Percentiles rank a stretch among this genome's conserved stretches.
phyloP scores from a whole-genome alignment of 2,888 invertebrate species.

The Parapristionchus giblindavisi region DNA sequence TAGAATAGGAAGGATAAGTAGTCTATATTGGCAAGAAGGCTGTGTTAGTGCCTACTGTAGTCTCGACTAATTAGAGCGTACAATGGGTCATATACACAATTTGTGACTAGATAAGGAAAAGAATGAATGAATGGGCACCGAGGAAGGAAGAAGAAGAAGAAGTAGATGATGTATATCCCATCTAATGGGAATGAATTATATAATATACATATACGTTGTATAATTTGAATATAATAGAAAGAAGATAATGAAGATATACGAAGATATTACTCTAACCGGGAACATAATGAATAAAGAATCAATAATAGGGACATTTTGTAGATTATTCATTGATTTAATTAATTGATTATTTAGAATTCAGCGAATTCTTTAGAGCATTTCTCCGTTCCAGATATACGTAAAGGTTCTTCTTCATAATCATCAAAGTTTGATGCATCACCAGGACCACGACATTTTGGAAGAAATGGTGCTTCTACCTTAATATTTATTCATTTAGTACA shows the following conservation, averaged over 20 bases:
- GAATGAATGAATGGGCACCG: slow-evolving; percentile 18
- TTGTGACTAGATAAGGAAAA: not conserved
- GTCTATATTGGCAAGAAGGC: not conserved
- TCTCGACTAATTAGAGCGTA: too few relatives aligned
- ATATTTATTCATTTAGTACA: too few relatives aligned
- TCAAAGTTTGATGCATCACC: slow-evolving; percentile 99
- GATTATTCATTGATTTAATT: too few relatives aligned
- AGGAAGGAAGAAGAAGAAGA: not conserved
- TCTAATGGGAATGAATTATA: slow-evolving; percentile 8
- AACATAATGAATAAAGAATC: too few relatives aligned
- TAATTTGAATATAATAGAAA: too few relatives aligned
- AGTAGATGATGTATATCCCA: not conserved
- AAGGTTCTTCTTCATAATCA: slow-evolving; percentile 98
- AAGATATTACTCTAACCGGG: too few relatives aligned
- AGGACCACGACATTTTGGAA: slow-evolving; percentile 97
- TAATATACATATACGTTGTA: too few relatives aligned
- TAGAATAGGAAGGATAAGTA: not conserved
- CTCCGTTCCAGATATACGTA: slow-evolving; percentile 97
- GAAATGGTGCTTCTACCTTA: slow-evolving; percentile 95
- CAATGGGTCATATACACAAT: too few relatives aligned
- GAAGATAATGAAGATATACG: too few relatives aligned
- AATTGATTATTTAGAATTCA: slow-evolving; percentile 81
- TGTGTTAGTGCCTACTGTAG: too few relatives aligned
- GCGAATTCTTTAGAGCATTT: slow-evolving; percentile 99
- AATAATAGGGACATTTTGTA: too few relatives aligned